Evolutionary conservation across 2,113 vertebrate genomes (phyloP), one percentile per base, ranked within the genome.

Genomic region (Heptranchias perlo): DNA sequence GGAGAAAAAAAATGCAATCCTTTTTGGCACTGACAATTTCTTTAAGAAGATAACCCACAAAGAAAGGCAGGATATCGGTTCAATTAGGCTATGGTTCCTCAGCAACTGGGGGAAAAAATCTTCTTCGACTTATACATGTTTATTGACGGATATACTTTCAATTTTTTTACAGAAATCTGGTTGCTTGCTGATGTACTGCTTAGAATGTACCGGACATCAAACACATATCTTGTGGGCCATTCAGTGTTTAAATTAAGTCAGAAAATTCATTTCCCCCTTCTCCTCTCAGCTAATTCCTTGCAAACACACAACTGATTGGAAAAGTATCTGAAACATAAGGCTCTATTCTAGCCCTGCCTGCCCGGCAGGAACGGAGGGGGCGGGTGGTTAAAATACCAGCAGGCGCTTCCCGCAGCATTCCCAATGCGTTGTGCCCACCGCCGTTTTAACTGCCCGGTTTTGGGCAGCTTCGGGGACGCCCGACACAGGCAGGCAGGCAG

Each of bases 1-100:
- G 35, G 94, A 16, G 23, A 64, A 95, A 67, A 94, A 94, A 95
- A 69, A 73, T 95, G 94, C 94, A 95, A 95, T 95, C 94, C 94
- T 67, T 47, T 95, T 95, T 69, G 73, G 65, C 44, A 69, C 64
- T 69, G 23, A 95, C 65, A 95, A 69, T 95, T 95, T 95, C 62
- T 95, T 95, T 95, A 67, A 95, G 64, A 69, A 95, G 94, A 95
- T 95, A 95, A 95, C 65, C 47, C 39, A 52, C 64, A 69, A 49
- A 49, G 47, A 95, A 95, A 69, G 39, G 13, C 44, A 95, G 94
- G 47, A 73, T 95, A 67, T 95, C 94, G 69, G 94, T 73, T 73
- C 44, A 49, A 73, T 95, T 95, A 73, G 94, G 47, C 44, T 69
- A 1, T 10, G 25, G 64, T 95, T 52, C 65, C 65, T 73, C 94